Percentiles rank a stretch among this genome's conserved stretches.
Evolutionary conservation across 2,797 vertebrate species (phyloP).

Genomic region (Sebastes nivosus): DNA sequence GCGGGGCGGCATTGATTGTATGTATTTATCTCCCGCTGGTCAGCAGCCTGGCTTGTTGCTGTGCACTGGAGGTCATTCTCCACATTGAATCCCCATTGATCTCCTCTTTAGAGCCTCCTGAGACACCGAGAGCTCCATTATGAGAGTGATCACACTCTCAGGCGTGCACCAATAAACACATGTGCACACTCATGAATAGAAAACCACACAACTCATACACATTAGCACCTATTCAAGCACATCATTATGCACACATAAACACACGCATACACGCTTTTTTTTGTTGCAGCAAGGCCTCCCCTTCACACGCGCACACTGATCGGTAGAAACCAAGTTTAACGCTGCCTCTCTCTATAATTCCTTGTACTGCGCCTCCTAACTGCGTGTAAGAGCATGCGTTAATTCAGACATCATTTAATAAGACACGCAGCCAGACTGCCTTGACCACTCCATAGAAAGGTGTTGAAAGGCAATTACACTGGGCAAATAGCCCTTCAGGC

Average conservation of each 20-base stretch:
- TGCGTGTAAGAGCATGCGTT: slow-evolving; percentile 79
- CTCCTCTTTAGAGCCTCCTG: slow-evolving; percentile 70
- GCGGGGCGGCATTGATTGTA: slow-evolving; percentile 69
- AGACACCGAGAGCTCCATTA: slow-evolving; percentile 70
- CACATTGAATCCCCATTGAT: slow-evolving; percentile 81
- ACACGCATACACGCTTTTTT: neutral
- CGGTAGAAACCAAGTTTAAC: slow-evolving; percentile 82
- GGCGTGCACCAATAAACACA: slow-evolving; percentile 54
- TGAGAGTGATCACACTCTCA: slow-evolving; percentile 63
- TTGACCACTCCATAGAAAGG: slow-evolving; percentile 82
- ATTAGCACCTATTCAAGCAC: slow-evolving; percentile 21
- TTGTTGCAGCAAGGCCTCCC: slow-evolving; percentile 29
- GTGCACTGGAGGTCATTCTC: slow-evolving; percentile 78
- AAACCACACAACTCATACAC: slow-evolving; percentile 38
- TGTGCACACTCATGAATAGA: slow-evolving; percentile 51
- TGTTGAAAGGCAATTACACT: slow-evolving; percentile 82
- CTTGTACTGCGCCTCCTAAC: slow-evolving; percentile 80
- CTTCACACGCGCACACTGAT: slow-evolving; percentile 60
- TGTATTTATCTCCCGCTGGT: slow-evolving; percentile 77
- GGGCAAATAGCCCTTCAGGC: slow-evolving; percentile 77
- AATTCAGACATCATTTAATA: slow-evolving; percentile 88
- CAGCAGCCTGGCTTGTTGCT: slow-evolving; percentile 71
- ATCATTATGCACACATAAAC: slow-evolving; percentile 43
- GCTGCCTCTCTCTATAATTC: slow-evolving; percentile 76
- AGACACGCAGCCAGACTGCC: slow-evolving; percentile 75